Base-by-base conservation (phyloP, 2,797 vertebrate species). In the Craterocephalus amniculus region DNA sequence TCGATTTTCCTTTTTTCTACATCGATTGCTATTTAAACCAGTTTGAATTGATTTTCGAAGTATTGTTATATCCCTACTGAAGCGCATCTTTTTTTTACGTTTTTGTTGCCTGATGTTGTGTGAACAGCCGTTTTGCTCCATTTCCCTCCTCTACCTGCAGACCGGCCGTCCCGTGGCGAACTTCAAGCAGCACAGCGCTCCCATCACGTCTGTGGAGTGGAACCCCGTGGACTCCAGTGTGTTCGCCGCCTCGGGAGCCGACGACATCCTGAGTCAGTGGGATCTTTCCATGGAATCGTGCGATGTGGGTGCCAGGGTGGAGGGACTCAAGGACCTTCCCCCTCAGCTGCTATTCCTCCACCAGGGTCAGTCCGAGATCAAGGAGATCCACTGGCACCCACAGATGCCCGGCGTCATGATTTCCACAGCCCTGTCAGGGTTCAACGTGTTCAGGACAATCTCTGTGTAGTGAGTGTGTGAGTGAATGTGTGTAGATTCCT, bases 371-470 rank as follows among this genome's bases (percentile, higher is more conserved):
- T 93, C 91, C 0, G 97, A 98, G 85, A 93, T 97, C 72, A 98
- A 98, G 87, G 97, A 98, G 89, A 84, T 98, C 64, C 97, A 97
- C 90, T 98, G 97, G 97, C 96, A 98, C 73, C 95, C 96, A 0
- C 97, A 97, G 89, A 87, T 96, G n/a, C 93, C 95, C 0, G 97
- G 97, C 0, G 81, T 95, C 10, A 83, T 98, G 56, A 62, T 98
- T 70, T 96, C 95, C 88, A 98, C 97, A 0, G 96, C 96, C 0
- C 88, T 96, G 64, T 95, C 95, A 0, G 97, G 97, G 58, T 96
- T 98, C 85, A 96, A 97, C 0, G 55, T 97, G 65, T 98, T 98
- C 91, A 94, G 96, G 83, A 98, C 97, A 14, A 94, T 97, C 91
- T 97, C 97, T 0, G 95, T 97, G 60, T 95, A 91, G 70, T 13